Percentiles rank a stretch among this genome's conserved stretches.
Evolutionary conservation across 2,888 invertebrate genomes (phyloP).

Genomic region (Pseudolycoriella hygida): DNA sequence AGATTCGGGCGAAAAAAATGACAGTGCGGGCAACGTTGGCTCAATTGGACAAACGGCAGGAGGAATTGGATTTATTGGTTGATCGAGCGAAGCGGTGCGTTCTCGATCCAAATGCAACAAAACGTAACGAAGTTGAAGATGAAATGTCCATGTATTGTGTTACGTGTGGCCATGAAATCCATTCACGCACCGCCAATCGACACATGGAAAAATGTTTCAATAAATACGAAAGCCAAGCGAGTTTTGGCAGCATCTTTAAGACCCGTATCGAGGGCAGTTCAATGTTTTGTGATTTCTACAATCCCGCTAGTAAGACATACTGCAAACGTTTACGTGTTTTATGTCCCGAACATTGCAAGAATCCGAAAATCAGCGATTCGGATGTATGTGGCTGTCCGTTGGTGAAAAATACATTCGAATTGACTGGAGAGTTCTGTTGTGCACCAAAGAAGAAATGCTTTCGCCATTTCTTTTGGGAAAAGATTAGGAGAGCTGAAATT

Average conservation of each 20-base stretch:
- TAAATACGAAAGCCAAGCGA: slow-evolving; percentile 93
- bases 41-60: slow-evolving; percentile 60
- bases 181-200: slow-evolving; percentile 76
- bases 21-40: slow-evolving; percentile 61
- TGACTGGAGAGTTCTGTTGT: slow-evolving; percentile 71
- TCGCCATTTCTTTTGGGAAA: slow-evolving; percentile 92
- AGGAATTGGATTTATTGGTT: slow-evolving; percentile 61
- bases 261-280: slow-evolving; percentile 88
- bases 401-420: slow-evolving; percentile 64
- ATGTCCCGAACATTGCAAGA: slow-evolving; percentile 95
- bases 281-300: slow-evolving; percentile 96
- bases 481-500: slow-evolving; percentile 80
- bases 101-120: slow-evolving; percentile 41
- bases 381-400: slow-evolving; percentile 91
- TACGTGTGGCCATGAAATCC: slow-evolving; percentile 91
- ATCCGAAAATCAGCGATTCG: slow-evolving; percentile 67
- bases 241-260: slow-evolving; percentile 87
- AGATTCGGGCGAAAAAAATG: slow-evolving; percentile 61
- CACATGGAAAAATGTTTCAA: slow-evolving; percentile 98
- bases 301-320: slow-evolving; percentile 73
- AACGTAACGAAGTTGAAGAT: slow-evolving; percentile 38
- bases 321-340: slow-evolving; percentile 89
- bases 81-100: slow-evolving; percentile 57
- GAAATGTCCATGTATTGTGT: slow-evolving; percentile 81
- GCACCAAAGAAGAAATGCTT: slow-evolving; percentile 81